Conservation (phyloP, 2,113 vertebrate species). For the Leiothrix lutea region DNA sequence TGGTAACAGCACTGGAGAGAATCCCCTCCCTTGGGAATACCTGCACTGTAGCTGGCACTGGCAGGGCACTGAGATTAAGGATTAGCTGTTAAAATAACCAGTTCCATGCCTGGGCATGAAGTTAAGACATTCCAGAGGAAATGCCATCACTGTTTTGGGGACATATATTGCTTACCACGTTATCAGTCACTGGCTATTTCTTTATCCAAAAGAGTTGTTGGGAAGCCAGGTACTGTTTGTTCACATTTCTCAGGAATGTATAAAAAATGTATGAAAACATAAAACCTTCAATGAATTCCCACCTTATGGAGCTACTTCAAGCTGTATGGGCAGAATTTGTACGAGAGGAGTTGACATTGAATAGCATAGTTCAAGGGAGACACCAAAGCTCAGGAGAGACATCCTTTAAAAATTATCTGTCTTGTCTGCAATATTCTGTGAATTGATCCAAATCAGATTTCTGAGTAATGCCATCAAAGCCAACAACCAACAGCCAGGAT, state of each 20-base stretch:
- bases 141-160: background rate
- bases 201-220: background rate
- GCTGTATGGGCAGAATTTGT: constrained; percentile 27
- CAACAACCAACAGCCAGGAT: constrained; percentile 42
- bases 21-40: background rate
- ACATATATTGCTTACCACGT: rapidly evolving
- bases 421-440: constrained; percentile 6
- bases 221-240: background rate
- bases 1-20: background rate
- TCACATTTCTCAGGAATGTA: background rate
- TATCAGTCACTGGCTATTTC: background rate
- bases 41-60: background rate
- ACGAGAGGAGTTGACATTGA: background rate
- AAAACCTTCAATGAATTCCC: constrained; percentile 42
- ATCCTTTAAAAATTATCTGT: constrained; percentile 4
- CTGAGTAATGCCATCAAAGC: constrained; percentile 40
- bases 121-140: background rate
- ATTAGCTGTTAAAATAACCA: background rate
- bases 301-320: constrained; percentile 25
- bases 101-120: background rate
- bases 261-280: constrained; percentile 22
- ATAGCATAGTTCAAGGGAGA: background rate
- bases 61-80: background rate
- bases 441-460: constrained; percentile 30
- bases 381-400: constrained; percentile 29